phyloP scores from a whole-genome alignment of 2,888 invertebrate genomes.

The Galerucella pusilla region DNA sequence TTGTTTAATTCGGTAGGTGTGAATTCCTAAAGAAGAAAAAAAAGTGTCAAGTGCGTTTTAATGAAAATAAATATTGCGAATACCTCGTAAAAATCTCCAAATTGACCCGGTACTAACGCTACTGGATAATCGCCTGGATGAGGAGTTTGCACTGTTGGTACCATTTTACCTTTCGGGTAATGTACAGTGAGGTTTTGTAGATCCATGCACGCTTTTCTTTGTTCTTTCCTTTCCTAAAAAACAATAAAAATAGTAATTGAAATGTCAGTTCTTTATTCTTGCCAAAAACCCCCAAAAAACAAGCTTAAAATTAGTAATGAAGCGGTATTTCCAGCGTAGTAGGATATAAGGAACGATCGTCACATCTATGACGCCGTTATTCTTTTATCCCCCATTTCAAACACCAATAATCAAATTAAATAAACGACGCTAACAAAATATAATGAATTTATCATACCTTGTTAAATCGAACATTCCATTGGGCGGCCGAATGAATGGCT shows the following conservation, averaged over 20 bases:
- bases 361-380: too few species aligned
- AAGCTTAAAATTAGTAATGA: too few species aligned
- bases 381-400: too few species aligned
- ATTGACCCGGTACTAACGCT: slow-evolving; percentile 96
- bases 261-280: neutral
- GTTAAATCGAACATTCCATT: slow-evolving; percentile 91
- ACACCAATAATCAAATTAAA: too few species aligned
- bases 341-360: too few species aligned
- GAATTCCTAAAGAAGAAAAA: slow-evolving; percentile 66
- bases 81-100: slow-evolving; percentile 83
- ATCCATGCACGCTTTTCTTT: slow-evolving; percentile 87
- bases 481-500: slow-evolving; percentile 86
- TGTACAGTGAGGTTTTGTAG: slow-evolving; percentile 91
- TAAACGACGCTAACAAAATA: neutral
- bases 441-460: slow-evolving; percentile 61
- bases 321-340: too few species aligned
- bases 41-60: neutral
- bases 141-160: slow-evolving; percentile 61
- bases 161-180: slow-evolving; percentile 72
- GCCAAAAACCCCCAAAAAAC: neutral
- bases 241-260: slow-evolving; percentile 21
- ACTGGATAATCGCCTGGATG: slow-evolving; percentile 82
- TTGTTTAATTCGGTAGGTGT: slow-evolving; percentile 88
- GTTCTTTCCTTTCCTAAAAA: slow-evolving; percentile 72
- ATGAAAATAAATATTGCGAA: neutral